phyloP scores from a whole-genome alignment of 1,140 invertebrate genomes.

The Psilanteris sp. region DNA sequence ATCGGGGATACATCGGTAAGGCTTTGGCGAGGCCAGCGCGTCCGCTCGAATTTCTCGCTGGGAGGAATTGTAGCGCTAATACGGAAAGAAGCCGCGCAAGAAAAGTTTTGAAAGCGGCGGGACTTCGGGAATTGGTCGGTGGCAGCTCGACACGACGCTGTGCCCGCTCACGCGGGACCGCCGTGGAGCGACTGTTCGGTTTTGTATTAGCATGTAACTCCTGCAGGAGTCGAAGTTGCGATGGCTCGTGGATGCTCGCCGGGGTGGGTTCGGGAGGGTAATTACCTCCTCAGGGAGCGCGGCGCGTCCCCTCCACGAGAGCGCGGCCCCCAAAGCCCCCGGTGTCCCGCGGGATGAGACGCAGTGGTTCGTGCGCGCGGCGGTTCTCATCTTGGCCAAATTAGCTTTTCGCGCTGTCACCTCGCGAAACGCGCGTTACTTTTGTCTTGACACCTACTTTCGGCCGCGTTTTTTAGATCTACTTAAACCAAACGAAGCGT shows the following conservation, averaged over 20 bases:
- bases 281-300: slow-evolving; percentile 77
- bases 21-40: too few species aligned
- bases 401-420: slow-evolving; percentile 64
- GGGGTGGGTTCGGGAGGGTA: slow-evolving; percentile 69
- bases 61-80: slow-evolving; percentile 42
- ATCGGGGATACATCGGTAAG: too few species aligned
- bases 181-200: slow-evolving; percentile 73
- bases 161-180: slow-evolving; percentile 64
- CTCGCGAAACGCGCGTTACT: slow-evolving; percentile 18
- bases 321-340: slow-evolving; percentile 70
- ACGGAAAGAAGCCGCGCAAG: slow-evolving; percentile 53
- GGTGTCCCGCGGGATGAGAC: slow-evolving; percentile 69
- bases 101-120: slow-evolving; percentile 57
- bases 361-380: slow-evolving; percentile 71
- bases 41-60: too few species aligned
- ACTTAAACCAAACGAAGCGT: too few species aligned
- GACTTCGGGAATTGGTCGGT: slow-evolving; percentile 67
- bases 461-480: too few species aligned
- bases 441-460: slow-evolving; percentile 20
- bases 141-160: slow-evolving; percentile 43
- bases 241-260: slow-evolving; percentile 70
- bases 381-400: slow-evolving; percentile 73
- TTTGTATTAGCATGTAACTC: slow-evolving; percentile 79
- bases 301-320: slow-evolving; percentile 61
- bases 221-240: slow-evolving; percentile 76